Conservation (phyloP, 2,113 vertebrate genomes). For the Nannobrachium achirus region DNA sequence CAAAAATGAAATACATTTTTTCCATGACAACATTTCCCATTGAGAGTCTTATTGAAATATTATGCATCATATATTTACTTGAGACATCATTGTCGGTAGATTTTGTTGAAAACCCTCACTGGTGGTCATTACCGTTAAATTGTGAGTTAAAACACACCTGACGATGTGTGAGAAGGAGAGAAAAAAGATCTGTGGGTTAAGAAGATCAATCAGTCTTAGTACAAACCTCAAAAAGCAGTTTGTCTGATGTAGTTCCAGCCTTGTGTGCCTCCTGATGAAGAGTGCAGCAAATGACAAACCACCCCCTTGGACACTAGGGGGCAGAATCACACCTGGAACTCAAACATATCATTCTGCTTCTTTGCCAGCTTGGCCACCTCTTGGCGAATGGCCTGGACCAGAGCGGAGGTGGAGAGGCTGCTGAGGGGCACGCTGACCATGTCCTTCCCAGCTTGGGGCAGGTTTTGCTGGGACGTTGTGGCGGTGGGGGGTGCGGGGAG, state of each 20-base stretch:
- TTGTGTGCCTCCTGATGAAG: constrained; percentile 27
- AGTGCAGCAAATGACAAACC: constrained; percentile 28
- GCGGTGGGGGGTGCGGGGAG: constrained; percentile 73
- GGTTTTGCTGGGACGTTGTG: constrained; percentile 87
- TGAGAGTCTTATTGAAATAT: constrained; percentile 54
- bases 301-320: constrained; percentile 32
- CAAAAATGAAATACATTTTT: constrained; percentile 29
- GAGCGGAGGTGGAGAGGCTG: constrained; percentile 94
- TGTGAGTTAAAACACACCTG: constrained; percentile 49
- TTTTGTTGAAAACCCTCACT: constrained; percentile 32
- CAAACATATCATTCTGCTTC: constrained; percentile 97
- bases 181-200: constrained; percentile 46
- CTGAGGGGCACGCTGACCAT: constrained; percentile 84
- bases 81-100: constrained; percentile 56
- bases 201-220: constrained; percentile 60
- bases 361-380: constrained; percentile 98
- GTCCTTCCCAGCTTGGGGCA: constrained; percentile 82
- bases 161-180: constrained; percentile 38
- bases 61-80: constrained; percentile 50
- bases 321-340: constrained; percentile 87
- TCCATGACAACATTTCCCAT: constrained; percentile 28
- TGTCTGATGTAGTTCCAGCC: constrained; percentile 28
- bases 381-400: constrained; percentile 95
- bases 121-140: constrained; percentile 36
- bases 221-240: constrained; percentile 73